Percentiles rank a stretch among this genome's conserved stretches.
phyloP scores from a whole-genome alignment of 92 coral and sea anemone genomes.

The Palythoa grandiflora region DNA sequence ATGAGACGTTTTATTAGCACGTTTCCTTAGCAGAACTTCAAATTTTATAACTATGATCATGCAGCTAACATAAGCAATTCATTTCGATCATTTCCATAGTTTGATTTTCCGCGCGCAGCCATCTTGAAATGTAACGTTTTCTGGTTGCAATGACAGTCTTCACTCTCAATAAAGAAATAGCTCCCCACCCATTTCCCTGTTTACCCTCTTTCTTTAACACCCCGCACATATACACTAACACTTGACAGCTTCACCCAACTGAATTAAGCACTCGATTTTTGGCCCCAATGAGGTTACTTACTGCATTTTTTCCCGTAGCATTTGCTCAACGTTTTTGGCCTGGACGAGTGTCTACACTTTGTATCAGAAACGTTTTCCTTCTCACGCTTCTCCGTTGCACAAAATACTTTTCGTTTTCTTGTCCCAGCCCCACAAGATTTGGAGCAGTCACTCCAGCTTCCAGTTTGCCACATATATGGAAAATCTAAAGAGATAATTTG shows the following conservation, averaged over 20 bases:
- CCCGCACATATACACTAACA: neutral
- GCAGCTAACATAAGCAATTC: no score
- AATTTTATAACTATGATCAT: no score
- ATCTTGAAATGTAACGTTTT: no score
- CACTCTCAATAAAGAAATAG: no score
- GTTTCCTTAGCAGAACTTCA: no score
- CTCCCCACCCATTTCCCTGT: no score
- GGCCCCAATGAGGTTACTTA: conserved; percentile 37
- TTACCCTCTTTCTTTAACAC: no score
- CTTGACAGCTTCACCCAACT: neutral
- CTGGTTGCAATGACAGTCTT: no score
- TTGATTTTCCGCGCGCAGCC: no score
- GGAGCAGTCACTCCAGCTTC: conserved; percentile 88
- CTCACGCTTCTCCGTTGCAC: conserved; percentile 67
- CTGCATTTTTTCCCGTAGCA: conserved; percentile 92
- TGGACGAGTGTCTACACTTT: conserved; percentile 69
- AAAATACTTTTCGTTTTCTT: conserved; percentile 72
- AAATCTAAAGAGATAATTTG: conserved; percentile 61
- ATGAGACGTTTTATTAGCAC: no score
- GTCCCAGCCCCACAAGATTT: conserved; percentile 83
- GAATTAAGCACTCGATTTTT: neutral
- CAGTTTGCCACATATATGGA: conserved; percentile 91
- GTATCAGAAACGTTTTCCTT: conserved; percentile 48
- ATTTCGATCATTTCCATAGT: no score
- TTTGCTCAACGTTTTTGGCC: conserved; percentile 60